Base-by-base conservation (phyloP, 2,888 invertebrate genomes). In the Drosophila quinaria region DNA sequence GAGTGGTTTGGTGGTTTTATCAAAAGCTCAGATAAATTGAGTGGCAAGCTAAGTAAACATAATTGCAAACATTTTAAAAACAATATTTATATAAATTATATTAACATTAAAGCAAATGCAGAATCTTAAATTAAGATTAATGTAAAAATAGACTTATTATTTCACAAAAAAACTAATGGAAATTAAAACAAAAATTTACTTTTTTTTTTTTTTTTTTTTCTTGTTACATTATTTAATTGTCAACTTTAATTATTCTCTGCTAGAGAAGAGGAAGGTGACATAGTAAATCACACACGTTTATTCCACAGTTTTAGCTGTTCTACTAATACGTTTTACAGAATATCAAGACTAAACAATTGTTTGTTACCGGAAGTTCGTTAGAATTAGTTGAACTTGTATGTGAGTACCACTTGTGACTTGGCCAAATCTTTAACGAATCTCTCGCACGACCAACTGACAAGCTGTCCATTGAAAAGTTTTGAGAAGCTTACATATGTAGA, bases 1-100 rank as follows among this genome's bases (percentile, higher is more conserved):
- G 42, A 33, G 42, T 44, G 55, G 55, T 19, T 33, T 55, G n/a
- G 19, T n/a, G 55, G 55, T n/a, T 55, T 29, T 17, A 11, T 2
- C 11, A 17, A 41, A 29, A 29, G 11, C 52, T 11, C 25, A 17
- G 29, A 54, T 13, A 4, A 39, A 52, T 29, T 19, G 31, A 19
- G 17, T 54, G 41, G 10, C 41, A 13, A n/a, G 31, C 41, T 10
- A 41, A 44, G 33, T 33, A 44, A 44, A 55, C 42, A 44, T 44
- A 33, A 55, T 33, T 55, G 10, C 31, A n/a, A 55, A 31, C 19
- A 19, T 13, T 19, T 33, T 50, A 8, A 19, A 42, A 31, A 19
- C 42, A 33, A 6, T 44, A 35, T 22, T 50, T 8, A 19, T 22
- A 33, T 50, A 19, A 33, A 35, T 35, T n/a, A 35, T 37, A 5